Evolutionary conservation across 2,797 vertebrate genomes (phyloP), one percentile per base, ranked within the genome.

Genomic region (Melanotaenia parkinsoni): DNA sequence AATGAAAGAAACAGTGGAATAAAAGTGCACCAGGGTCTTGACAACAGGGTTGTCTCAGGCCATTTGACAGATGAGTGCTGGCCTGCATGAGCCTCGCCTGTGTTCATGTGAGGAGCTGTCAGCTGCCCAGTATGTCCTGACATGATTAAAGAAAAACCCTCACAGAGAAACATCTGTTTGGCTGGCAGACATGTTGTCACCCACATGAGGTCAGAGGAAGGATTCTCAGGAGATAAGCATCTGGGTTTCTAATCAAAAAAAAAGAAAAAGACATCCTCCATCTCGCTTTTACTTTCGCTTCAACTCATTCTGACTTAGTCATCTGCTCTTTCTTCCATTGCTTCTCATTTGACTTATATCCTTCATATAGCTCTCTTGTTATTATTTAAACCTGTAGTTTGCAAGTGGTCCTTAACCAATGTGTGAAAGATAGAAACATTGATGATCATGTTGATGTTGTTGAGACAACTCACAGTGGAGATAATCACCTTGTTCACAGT

Each of bases 91-190:
- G 70, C 38, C 53, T 58, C 4, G 70, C 37, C 68, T 74, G 67
- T 45, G 70, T 86, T 72, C 62, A 26, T 61, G 70, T 63, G 69
- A 76, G 63, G 62, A 86, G 74, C 74, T 3, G 88, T 85, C 80
- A 79, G 63, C 71, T 80, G 84, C 65, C 64, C 70, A 50, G 47
- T 47, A 16, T 77, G 91, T 84, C 81, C 84, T 80, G 78, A 84
- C 81, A 50, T 71, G 86, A 90, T 87, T 83, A 81, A 81, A 88
- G 82, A 77, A 80, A 87, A 81, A 71, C 73, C 59, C 82, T 86
- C 50, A n/a, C 62, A 62, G 81, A 86, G 79, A 84, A 92, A 92
- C 89, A 92, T 89, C 85, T 92, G 90, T 91, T 89, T 85, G 84
- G 88, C 89, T 67, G 0, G 70, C 40, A 79, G 91, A 78, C 79